Evolutionary conservation across 2,888 invertebrate genomes (phyloP).

Genomic region (Pristionchus entomophagus): DNA sequence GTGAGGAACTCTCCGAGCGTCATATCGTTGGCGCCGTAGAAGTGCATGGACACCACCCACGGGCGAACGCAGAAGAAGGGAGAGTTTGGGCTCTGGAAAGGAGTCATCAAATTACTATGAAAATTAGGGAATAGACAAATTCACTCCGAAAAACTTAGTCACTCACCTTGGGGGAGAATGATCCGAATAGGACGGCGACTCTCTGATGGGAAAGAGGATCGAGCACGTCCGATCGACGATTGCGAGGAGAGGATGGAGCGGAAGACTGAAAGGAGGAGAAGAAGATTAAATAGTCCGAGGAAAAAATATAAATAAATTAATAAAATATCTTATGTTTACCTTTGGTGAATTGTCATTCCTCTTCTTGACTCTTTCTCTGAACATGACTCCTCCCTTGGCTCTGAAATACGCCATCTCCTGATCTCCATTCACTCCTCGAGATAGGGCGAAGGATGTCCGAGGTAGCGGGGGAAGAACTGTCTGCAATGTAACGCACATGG

Average conservation of each 20-base stretch:
- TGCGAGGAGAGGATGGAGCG: slow-evolving; percentile 50
- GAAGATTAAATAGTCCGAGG: no score
- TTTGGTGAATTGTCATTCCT: slow-evolving; percentile 30
- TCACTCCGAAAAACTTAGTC: not conserved
- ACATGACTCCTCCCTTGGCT: slow-evolving; percentile 85
- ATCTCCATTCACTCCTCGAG: slow-evolving; percentile 76
- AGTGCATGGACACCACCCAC: slow-evolving; percentile 92
- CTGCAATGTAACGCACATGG: no score
- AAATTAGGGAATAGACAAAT: not conserved
- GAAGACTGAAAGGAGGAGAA: slow-evolving; percentile 35
- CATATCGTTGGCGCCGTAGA: slow-evolving; percentile 93
- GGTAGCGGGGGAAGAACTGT: not conserved
- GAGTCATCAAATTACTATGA: not conserved
- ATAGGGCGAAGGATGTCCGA: slow-evolving; percentile 7
- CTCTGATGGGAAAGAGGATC: slow-evolving; percentile 82
- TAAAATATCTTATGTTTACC: no score
- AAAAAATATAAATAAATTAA: no score
- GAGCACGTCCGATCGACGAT: slow-evolving; percentile 75
- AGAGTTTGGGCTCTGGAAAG: slow-evolving; percentile 80
- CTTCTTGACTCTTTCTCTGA: slow-evolving; percentile 54
- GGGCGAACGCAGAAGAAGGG: slow-evolving; percentile 92
- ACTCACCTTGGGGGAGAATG: slow-evolving; percentile 59
- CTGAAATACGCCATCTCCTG: slow-evolving; percentile 88
- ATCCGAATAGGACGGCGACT: slow-evolving; percentile 90
- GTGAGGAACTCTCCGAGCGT: slow-evolving; percentile 94